These are phyloP conservation scores for Cacatua alba DNA, from an alignment of 2,113 vertebrate genomes.

Conservation along the genomic window DNA sequence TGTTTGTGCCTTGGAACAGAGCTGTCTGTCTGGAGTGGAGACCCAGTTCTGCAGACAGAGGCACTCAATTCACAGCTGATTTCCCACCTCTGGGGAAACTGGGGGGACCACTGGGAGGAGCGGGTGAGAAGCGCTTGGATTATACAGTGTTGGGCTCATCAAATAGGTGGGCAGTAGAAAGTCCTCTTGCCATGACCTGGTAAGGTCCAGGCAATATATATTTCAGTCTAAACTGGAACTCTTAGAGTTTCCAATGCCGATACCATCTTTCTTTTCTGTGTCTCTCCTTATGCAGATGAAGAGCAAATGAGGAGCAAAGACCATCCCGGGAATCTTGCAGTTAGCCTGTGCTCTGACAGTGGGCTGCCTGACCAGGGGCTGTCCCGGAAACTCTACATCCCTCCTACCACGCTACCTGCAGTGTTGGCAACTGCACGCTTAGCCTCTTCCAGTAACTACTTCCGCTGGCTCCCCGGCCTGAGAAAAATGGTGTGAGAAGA, in stretches of 20 bases:
- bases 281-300: constrained; percentile 57
- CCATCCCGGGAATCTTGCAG: background rate
- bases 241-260: background rate
- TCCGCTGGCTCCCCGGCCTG: constrained; percentile 59
- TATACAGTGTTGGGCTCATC: background rate
- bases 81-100: background rate
- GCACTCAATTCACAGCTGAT: background rate
- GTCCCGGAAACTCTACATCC: constrained; percentile 60
- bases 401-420: constrained; percentile 52
- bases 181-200: background rate
- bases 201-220: background rate
- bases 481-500: constrained; percentile 5
- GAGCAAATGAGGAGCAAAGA: constrained; percentile 24
- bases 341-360: background rate
- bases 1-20: background rate
- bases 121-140: background rate
- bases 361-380: background rate
- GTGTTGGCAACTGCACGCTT: constrained; percentile 67
- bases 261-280: background rate
- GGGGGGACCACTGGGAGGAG: background rate
- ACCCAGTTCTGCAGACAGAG: background rate
- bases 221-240: background rate
- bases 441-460: constrained; percentile 38
- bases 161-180: background rate
- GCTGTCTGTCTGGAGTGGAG: background rate